Evolutionary conservation across 2,888 invertebrate species (phyloP).

Genomic region (Drosophila mulleri): DNA sequence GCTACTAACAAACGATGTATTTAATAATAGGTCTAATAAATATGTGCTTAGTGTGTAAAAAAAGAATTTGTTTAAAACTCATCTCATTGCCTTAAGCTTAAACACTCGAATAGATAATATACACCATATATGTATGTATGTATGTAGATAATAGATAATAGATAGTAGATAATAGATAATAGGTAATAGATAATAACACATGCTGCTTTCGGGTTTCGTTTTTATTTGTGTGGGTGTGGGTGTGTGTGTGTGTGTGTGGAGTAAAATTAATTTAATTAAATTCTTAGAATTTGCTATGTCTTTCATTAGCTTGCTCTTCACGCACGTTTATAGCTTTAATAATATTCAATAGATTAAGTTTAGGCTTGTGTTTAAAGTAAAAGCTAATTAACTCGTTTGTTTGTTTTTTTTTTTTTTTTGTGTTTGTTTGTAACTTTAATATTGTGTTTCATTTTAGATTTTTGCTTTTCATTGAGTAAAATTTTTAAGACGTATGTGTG

Average conservation of each 20-base stretch:
- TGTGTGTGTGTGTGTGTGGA: constrained; percentile 27
- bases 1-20: constrained; percentile 40
- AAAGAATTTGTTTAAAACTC: constrained; percentile 69
- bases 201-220: constrained; percentile 67
- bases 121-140: constrained; percentile 21
- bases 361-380: constrained; percentile 54
- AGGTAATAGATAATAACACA: constrained; percentile 70
- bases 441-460: constrained; percentile 1
- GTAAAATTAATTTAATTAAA: constrained; percentile 68
- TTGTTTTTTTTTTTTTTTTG: too few relatives aligned
- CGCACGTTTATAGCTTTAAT: constrained; percentile 50
- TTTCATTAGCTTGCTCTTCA: constrained; percentile 75
- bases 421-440: constrained; percentile 18
- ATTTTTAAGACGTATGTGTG: constrained; percentile 23
- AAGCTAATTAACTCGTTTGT: constrained; percentile 48
- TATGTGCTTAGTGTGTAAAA: constrained; percentile 71
- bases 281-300: constrained; percentile 81
- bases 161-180: constrained; percentile 38
- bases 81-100: constrained; percentile 60
- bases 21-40: constrained; percentile 49
- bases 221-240: constrained; percentile 13
- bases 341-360: constrained; percentile 44
- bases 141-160: background rate
- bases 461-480: constrained; percentile 41
- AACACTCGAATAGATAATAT: constrained; percentile 53